Evolutionary conservation across 2,113 vertebrate genomes (phyloP).

Genomic region (Prietella phreatophila): DNA sequence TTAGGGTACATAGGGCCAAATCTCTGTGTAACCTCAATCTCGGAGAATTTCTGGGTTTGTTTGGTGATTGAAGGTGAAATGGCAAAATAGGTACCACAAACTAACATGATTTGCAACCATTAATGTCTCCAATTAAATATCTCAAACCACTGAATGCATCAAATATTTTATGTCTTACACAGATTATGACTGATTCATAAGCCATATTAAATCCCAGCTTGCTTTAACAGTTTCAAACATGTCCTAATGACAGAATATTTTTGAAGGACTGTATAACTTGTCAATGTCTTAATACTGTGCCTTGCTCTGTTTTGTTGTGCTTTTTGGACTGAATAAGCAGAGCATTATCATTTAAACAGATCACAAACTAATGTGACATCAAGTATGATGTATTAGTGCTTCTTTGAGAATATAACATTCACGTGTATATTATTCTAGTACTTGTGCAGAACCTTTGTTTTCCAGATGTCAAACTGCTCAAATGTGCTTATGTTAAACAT

Average conservation of each 20-base stretch:
- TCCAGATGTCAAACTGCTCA: neutral
- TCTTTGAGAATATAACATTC: neutral
- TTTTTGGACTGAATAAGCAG: neutral
- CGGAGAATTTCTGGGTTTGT: neutral
- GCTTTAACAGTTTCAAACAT: neutral
- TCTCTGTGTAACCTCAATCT: neutral
- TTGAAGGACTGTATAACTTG: neutral
- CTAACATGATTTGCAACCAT: neutral
- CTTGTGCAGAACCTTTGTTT: neutral
- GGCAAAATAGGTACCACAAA: neutral
- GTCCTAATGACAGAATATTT: neutral
- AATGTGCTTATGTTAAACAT: neutral
- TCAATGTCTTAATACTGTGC: neutral
- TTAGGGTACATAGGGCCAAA: neutral
- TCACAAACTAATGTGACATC: neutral
- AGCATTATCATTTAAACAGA: neutral
- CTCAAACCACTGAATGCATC: neutral
- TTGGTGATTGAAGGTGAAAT: neutral
- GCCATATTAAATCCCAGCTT: neutral
- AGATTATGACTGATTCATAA: slow-evolving; percentile 18
- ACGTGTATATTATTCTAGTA: neutral
- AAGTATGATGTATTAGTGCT: neutral
- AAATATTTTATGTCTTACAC: neutral
- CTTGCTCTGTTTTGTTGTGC: neutral
- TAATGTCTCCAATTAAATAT: neutral